Conservation (phyloP, 2,113 vertebrate genomes). For the Verasper variegatus region DNA sequence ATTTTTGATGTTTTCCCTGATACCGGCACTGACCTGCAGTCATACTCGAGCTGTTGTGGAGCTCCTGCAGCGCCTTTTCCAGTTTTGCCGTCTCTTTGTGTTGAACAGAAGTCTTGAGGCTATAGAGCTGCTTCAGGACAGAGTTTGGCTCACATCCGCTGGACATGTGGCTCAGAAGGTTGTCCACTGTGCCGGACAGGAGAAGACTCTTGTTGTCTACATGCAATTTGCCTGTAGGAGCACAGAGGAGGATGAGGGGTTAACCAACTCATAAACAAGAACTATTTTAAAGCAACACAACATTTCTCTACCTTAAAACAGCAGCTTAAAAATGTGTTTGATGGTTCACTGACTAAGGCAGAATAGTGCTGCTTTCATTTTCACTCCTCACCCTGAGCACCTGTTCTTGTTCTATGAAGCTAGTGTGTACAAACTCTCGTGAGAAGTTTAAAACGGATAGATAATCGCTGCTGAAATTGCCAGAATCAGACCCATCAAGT, state of each 20-base stretch:
- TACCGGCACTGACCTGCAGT: slow-evolving; percentile 64
- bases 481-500: no score
- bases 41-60: slow-evolving; percentile 49
- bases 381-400: no score
- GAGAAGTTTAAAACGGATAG: no score
- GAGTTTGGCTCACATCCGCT: slow-evolving; percentile 36
- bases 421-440: no score
- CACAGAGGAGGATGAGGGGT: neutral
- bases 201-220: neutral
- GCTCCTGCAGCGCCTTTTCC: slow-evolving; percentile 59
- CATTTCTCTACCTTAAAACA: no score
- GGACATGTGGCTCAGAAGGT: slow-evolving; percentile 64
- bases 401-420: no score
- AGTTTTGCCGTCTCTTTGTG: slow-evolving; percentile 56
- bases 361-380: no score
- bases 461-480: no score
- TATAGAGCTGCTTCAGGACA: slow-evolving; percentile 61
- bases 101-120: slow-evolving; percentile 63
- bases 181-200: slow-evolving; percentile 41
- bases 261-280: no score
- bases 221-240: slow-evolving; percentile 43
- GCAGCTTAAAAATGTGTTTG: no score
- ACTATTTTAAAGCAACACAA: no score
- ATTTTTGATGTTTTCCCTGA: neutral
- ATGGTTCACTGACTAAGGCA: no score